phyloP scores from a whole-genome alignment of 2,888 invertebrate species.

The Phymatocera aterrima region DNA sequence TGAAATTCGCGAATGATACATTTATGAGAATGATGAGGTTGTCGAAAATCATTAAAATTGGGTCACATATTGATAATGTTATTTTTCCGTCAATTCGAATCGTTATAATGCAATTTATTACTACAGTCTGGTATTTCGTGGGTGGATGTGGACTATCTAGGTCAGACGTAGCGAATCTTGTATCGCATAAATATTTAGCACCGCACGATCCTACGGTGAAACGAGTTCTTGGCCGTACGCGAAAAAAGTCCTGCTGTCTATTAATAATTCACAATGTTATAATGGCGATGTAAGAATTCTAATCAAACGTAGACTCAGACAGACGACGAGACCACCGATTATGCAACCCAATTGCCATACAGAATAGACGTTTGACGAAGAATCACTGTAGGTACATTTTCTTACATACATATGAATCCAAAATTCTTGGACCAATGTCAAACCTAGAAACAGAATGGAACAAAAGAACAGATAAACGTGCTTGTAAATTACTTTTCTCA shows the following conservation, averaged over 20 bases:
- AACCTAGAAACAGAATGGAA: slow-evolving; percentile 22
- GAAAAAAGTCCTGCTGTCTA: background rate
- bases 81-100: slow-evolving; percentile 19
- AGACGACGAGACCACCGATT: background rate
- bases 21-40: background rate
- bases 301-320: background rate
- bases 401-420: background rate
- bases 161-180: slow-evolving; percentile 33
- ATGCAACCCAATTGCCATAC: too few species aligned
- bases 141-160: slow-evolving; percentile 25
- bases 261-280: background rate
- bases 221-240: background rate
- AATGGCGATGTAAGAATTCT: background rate
- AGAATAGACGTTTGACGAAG: too few species aligned
- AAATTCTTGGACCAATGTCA: slow-evolving; percentile 20
- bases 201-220: slow-evolving; percentile 29
- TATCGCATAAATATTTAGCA: slow-evolving; percentile 38
- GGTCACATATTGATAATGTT: background rate
- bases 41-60: background rate
- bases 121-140: slow-evolving; percentile 31
- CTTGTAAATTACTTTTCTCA: slow-evolving; percentile 3
- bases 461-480: background rate
- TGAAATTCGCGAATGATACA: too few species aligned
- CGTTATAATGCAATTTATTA: slow-evolving; percentile 24
- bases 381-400: too few species aligned